Evolutionary conservation across 2,113 vertebrate genomes (phyloP), one percentile per base, ranked within the genome.

Genomic region (Antennarius striatus): DNA sequence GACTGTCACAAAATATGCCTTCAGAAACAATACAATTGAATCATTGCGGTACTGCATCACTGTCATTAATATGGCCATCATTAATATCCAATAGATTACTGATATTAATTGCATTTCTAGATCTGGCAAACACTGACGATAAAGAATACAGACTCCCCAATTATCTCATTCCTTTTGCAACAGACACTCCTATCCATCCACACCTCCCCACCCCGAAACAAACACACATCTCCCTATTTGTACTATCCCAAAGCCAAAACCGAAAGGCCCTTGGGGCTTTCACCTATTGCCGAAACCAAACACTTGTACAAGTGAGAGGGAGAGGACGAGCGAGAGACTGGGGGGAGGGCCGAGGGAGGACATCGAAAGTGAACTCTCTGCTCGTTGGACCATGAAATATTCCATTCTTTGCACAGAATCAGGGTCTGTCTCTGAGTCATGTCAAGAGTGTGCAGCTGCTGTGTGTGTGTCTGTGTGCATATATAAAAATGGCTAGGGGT

Each of bases 321-420:
- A 47, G 58, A 28, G 12, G 15, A 61, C 50, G 15, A 28, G 28
- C 13, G 28, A 52, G 28, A 70, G 50, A 74, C 39, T 60, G 39
- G 13, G 5, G 32, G 32, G 49, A 32, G 51, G 32, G 17, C 1
- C 14, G 14, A 15, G 49, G 47, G 53, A 70, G 45, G 56, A 43
- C 8, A 65, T 42, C 16, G 51, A 15, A 45, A 57, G 67, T 69
- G 68, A 69, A 85, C 63, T 80, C 43, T 65, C 47, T 73, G 70
- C 53, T 84, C 77, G 75, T 89, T 68, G 79, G 54, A 46, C 51
- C 74, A 45, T 13, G 63, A 80, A 58, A 73, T 57, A 60, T 76
- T 66, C 46, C 45, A 75, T 68, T 76, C 71, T 71, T 28, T 4
- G 16, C 63, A 63, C 15, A 46, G 30, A 71, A 60, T 58, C 56